phyloP scores from a whole-genome alignment of 2,113 vertebrate genomes.

The Catharus minimus region DNA sequence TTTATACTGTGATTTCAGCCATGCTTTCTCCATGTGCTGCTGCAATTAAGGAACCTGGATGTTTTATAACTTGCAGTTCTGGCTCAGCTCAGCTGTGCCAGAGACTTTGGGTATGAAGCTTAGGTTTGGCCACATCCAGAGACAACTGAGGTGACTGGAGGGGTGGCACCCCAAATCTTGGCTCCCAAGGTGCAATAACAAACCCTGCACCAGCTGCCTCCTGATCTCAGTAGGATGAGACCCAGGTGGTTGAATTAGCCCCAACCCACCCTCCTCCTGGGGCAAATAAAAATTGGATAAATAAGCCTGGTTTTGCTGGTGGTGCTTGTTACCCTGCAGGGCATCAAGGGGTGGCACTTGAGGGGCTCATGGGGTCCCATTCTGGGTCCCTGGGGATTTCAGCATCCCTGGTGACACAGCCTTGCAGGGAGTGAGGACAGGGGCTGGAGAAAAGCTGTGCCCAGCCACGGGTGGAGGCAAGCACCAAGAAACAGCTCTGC shows the following conservation, averaged over 20 bases:
- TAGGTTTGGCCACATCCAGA: neutral
- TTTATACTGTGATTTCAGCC: neutral
- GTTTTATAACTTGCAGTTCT: neutral
- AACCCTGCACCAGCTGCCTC: neutral
- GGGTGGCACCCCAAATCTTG: neutral
- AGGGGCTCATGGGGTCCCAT: fast-evolving
- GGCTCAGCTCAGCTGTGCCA: neutral
- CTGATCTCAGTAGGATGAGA: neutral
- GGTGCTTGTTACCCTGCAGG: neutral
- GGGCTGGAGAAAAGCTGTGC: neutral
- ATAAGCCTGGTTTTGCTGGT: neutral
- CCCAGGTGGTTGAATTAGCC: neutral
- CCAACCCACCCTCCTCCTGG: neutral
- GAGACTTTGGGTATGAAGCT: neutral
- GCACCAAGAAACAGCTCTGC: neutral
- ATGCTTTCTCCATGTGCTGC: neutral
- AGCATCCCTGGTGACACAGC: neutral
- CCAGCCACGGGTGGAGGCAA: neutral
- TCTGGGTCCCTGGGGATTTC: neutral
- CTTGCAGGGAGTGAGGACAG: neutral
- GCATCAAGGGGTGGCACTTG: fast-evolving
- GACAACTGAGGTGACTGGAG: neutral
- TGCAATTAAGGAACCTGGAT: neutral
- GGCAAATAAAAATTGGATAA: neutral
- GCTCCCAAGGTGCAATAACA: neutral